Evolutionary conservation across 2,888 invertebrate genomes (phyloP).

Genomic region (Dexiosoma caninum): DNA sequence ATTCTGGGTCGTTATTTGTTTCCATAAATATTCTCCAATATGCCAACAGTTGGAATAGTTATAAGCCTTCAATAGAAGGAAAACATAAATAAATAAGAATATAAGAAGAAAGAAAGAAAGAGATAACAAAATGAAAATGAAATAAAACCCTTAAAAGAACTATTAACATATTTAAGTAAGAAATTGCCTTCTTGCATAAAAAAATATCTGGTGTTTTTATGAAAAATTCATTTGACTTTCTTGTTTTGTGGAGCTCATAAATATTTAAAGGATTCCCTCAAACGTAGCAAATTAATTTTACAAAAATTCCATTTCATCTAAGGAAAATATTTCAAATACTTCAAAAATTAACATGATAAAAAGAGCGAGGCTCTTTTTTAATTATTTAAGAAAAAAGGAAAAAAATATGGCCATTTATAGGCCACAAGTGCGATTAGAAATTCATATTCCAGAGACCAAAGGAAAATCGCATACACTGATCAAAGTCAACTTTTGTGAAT

Average conservation of each 20-base stretch:
- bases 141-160: neutral
- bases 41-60: neutral
- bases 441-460: too few species aligned
- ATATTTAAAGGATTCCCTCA: neutral
- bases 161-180: neutral
- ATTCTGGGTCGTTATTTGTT: neutral
- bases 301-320: too few species aligned
- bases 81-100: neutral
- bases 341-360: too few species aligned
- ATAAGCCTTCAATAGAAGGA: neutral
- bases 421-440: too few species aligned
- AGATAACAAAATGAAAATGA: too few species aligned
- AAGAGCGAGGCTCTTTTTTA: too few species aligned
- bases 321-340: too few species aligned
- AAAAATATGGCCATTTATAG: too few species aligned
- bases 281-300: too few species aligned
- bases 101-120: neutral
- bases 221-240: neutral
- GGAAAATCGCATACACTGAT: too few species aligned
- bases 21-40: neutral
- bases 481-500: too few species aligned
- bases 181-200: neutral
- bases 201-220: neutral
- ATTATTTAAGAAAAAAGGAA: too few species aligned
- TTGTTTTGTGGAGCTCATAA: neutral